Conservation (phyloP, 1,140 invertebrate species). For the Planococcus citri region DNA sequence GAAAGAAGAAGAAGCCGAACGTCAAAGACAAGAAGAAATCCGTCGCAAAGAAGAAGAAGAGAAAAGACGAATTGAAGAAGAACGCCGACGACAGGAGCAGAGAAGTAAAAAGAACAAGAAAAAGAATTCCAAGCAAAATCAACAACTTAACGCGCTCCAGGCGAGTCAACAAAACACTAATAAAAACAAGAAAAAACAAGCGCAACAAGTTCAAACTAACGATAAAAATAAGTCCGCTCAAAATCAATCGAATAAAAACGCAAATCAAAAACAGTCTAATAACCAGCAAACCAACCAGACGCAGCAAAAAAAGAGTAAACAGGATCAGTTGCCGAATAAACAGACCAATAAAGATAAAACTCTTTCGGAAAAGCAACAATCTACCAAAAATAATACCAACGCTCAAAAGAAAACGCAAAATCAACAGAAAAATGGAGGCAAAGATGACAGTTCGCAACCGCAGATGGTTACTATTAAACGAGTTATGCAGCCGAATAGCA, state of each 20-base stretch:
- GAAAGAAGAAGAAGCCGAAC: conserved; percentile 36
- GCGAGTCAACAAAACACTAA: conserved; percentile 10
- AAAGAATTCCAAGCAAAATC: conserved; percentile 20
- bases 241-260: conserved; percentile 22
- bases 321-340: conserved; percentile 21
- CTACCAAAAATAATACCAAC: neutral
- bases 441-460: conserved; percentile 34
- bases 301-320: conserved; percentile 23
- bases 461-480: conserved; percentile 61
- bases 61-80: conserved; percentile 33
- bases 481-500: conserved; percentile 47
- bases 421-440: neutral
- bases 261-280: conserved; percentile 21
- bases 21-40: conserved; percentile 37
- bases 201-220: conserved; percentile 16
- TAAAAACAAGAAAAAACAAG: conserved; percentile 18
- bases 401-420: conserved; percentile 12
- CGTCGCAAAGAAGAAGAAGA: conserved; percentile 23
- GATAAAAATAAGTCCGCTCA: conserved; percentile 12
- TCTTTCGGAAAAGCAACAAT: neutral
- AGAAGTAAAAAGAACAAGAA: conserved; percentile 24
- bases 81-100: conserved; percentile 26
- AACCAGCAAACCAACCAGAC: neutral
- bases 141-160: conserved; percentile 18
- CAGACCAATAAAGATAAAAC: neutral